A percentile compares a stretch with the other conserved stretches of the same genome.
Conservation (phyloP, 2,797 vertebrate genomes). For the Mus spretus region DNA sequence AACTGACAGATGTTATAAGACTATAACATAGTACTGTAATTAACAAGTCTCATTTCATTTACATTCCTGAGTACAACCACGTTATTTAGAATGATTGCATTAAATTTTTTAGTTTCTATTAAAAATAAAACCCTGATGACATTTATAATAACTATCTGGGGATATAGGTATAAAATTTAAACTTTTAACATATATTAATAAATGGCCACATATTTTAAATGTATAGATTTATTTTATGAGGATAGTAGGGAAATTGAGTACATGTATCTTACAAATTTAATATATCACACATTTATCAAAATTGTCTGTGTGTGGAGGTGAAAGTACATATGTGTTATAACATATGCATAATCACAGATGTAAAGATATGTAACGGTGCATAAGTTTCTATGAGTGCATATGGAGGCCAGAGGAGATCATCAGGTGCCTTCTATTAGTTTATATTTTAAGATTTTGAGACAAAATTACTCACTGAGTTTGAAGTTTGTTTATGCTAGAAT, state of each 20-base stretch:
- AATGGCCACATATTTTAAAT: neutral
- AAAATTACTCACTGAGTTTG: neutral
- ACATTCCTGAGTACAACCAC: slow-evolving; percentile 43
- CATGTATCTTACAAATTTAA: neutral
- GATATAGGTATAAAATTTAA: slow-evolving; percentile 27
- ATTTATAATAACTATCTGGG: slow-evolving; percentile 16
- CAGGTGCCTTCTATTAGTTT: neutral
- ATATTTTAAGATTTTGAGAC: neutral
- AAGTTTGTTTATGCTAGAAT: neutral
- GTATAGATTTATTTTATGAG: neutral
- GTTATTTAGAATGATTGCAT: slow-evolving; percentile 9
- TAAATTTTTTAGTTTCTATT: slow-evolving; percentile 20
- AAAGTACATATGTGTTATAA: neutral
- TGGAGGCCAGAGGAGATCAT: neutral
- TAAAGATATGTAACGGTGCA: neutral
- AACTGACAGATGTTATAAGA: slow-evolving; percentile 52
- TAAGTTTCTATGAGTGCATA: neutral
- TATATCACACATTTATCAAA: neutral
- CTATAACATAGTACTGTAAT: slow-evolving; percentile 5
- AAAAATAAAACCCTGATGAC: slow-evolving; percentile 1
- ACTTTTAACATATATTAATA: neutral
- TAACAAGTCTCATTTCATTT: slow-evolving; percentile 68
- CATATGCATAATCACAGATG: neutral
- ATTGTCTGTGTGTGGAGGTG: neutral
- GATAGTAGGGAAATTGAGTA: neutral